Evolutionary conservation across 2,113 vertebrate genomes (phyloP).

Genomic region (Dasyurus viverrinus): DNA sequence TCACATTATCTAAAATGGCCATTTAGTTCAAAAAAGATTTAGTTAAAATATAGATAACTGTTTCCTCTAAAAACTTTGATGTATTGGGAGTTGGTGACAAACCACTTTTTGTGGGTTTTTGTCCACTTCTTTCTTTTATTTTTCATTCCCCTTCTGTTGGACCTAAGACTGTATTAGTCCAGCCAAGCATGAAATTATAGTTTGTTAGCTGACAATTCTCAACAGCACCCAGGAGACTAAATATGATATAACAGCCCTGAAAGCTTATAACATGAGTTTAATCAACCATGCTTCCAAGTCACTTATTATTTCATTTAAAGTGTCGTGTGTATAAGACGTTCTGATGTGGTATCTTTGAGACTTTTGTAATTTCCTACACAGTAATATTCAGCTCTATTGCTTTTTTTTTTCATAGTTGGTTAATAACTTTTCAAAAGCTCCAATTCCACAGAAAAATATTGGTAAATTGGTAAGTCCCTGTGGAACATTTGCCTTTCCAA

Average conservation of each 20-base stretch:
- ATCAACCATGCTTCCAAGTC: constrained; percentile 72
- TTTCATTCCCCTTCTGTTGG: constrained; percentile 43
- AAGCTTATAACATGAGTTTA: constrained; percentile 64
- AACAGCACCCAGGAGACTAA: constrained; percentile 71
- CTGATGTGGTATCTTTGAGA: constrained; percentile 33
- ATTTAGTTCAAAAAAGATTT: not conserved
- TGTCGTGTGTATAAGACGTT: constrained; percentile 52
- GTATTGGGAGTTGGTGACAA: not conserved
- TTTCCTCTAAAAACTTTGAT: not conserved
- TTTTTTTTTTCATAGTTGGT: constrained; percentile 30
- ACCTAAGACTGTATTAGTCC: constrained; percentile 64
- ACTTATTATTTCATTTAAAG: constrained; percentile 75
- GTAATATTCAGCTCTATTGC: constrained; percentile 35
- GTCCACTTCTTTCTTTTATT: constrained; percentile 34
- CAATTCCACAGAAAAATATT: not conserved
- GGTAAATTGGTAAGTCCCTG: constrained; percentile 40
- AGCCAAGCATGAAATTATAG: constrained; percentile 77
- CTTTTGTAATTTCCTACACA: constrained; percentile 49
- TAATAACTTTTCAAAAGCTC: constrained; percentile 13
- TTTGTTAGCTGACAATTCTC: constrained; percentile 72
- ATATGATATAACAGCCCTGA: not conserved
- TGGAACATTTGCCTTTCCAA: constrained; percentile 66
- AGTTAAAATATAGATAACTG: not conserved
- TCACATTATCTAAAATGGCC: not conserved
- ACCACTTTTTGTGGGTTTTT: not conserved